Evolutionary conservation across 2,113 vertebrate genomes (phyloP), one percentile per base, ranked within the genome.

Genomic region (Labrus mixtus): DNA sequence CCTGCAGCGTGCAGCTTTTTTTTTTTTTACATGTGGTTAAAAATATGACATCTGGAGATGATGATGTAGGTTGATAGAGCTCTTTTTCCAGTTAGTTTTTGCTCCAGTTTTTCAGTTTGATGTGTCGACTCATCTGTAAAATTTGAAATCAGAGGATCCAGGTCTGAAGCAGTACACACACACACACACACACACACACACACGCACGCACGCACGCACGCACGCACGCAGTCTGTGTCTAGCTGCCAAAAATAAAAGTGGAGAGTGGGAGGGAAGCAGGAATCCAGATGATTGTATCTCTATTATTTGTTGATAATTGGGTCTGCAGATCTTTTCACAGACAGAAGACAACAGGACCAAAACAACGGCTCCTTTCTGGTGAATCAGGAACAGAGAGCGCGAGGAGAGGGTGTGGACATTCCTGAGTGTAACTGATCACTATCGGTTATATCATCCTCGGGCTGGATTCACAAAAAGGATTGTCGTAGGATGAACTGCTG

Each of bases 201-300:
- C 37, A 50, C 15, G 6, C 29, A 33, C 29, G 6, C 29, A 33
- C 29, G 6, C 29, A 33, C 45, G 46, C 39, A 39, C 56, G 23
- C 25, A 22, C 43, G 15, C 29, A 25, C 36, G 29, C 36, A 36
- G 39, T 4, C 22, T n/a, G 33, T 62, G 58, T 48, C 25, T 6
- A 20, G 39, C 61, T 55, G 63, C 72, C 39, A 59, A 25, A 48
- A 54, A 29, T 51, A 53, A 66, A 81, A 20, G 39, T 36, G 37
- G 53, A 48, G 48, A 36, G 39, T 10, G 46, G 46, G 61, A 62
- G 43, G 76, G 39, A 71, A 48, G 68, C 39, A 64, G 69, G 56
- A 69, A 58, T 66, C n/a, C 50, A 63, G 58, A 37, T 45, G 54
- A 81, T 60, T 51, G 45, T 56, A 54, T 83, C 79, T 73, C 72